Base-by-base conservation (phyloP, 2,888 invertebrate genomes). In the Heliconius sara region DNA sequence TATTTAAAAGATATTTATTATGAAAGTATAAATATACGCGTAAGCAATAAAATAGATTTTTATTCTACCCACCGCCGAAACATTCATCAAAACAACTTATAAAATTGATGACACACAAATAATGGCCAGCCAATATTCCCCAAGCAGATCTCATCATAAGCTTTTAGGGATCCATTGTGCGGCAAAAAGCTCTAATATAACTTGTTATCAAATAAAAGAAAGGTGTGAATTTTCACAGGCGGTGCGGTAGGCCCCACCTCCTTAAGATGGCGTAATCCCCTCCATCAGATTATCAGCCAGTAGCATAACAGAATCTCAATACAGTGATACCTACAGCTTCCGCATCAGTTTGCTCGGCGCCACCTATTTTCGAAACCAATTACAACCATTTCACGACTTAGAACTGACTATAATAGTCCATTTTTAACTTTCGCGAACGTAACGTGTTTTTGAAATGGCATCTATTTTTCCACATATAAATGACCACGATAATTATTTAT, bases 211-310 rank as follows among this genome's bases (percentile, higher is more conserved):
- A 95, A 95, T 94, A 94, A 93, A 94, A 94, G 94, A 94, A 95
- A 95, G 95, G 95, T 95, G 95, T 94, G 94, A 95, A 95, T 93
- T 93, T 94, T 95, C 95, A 91, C 95, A 95, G 93, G 90, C 91
- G 89, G 89, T 87, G 87, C 87, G 84, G 72, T 86, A 88, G 83
- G 93, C 95, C 87, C 93, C 95, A 89, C 95, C 95, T 89, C 89
- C 92, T 70, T 90, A 95, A 94, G 91, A 95, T 95, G 95, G 95
- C 94, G 93, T 88, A 87, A 90, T 90, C 93, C 95, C 95, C 91
- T 88, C 95, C 90, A 88, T 80, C 66, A 68, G 79, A 65, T 79
- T 81, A 87, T 82, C 88, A 91, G 88, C 95, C 95, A 95, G 93
- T 95, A 91, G 90, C 93, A 89, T 87, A 84, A 83, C 86, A 91